Base-by-base conservation (phyloP, 2,888 invertebrate species). In the Myathropa florea region DNA sequence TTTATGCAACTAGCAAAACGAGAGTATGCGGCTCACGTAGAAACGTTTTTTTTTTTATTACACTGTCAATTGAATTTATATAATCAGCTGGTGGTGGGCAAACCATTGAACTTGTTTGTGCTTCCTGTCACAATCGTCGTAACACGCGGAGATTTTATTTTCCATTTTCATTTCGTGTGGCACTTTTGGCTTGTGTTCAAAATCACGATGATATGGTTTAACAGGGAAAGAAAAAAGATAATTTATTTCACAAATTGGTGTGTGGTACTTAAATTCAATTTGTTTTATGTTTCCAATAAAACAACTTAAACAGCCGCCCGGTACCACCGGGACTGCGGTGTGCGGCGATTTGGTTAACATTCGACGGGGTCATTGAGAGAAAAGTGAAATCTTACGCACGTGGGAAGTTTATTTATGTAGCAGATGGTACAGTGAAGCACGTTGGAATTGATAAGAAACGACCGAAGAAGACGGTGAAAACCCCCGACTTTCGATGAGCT, bases 151-250 rank as follows among this genome's bases (percentile, higher is more conserved):
- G 18, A 76, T 76, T 76, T 73, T 24, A 64, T 73, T 83, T 78
- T 67, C 67, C 59, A 53, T 72, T 77, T 36, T 21, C 60, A 46
- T 46, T 33, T 81, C 68, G 36, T 63, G 26, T 63, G 24, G 12
- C 28, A 46, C 24, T 71, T 78, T 84, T 84, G 84, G 84, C 75
- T 46, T 28, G 65, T 73, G 55, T 80, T 84, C 76, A 84, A 84
- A 75, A 75, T 55, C 18, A 46, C 46, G 46, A 46, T n/a, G 46
- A 46, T 46, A 46, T 46, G 46, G 7, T 18, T 46, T 46, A 18
- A 7, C 46, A n/a, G 18, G 18, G 18, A n/a, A 6, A 46, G 46
- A 18, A 36, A 67, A 26, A 12, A 64, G 63, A 60, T 63, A 59
- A 60, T 83, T 83, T 70, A 68, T 78, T 75, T 36, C 33, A 55